These are phyloP conservation scores for Eilema depressum DNA, from an alignment of 2,888 invertebrate species.

Conservation along the genomic window DNA sequence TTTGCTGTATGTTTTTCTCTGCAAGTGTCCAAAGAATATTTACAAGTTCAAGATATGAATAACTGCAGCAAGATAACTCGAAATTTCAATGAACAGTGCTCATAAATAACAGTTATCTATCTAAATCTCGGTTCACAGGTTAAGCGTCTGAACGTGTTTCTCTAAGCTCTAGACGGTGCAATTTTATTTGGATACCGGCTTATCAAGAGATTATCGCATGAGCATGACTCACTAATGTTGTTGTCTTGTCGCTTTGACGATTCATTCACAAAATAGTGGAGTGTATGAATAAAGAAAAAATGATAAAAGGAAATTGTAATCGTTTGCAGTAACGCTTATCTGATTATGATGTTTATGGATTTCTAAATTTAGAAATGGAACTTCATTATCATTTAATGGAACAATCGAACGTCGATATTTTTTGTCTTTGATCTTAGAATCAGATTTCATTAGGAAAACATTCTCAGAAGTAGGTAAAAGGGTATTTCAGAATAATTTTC, in stretches of 20 bases:
- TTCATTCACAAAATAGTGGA: slow-evolving; percentile 42
- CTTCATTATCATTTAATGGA: background rate
- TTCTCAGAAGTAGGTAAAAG: too few species aligned
- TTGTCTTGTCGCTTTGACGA: slow-evolving; percentile 37
- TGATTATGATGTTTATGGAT: background rate
- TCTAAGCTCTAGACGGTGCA: slow-evolving; percentile 15
- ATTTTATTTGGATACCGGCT: slow-evolving; percentile 11
- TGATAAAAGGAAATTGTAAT: slow-evolving; percentile 4
- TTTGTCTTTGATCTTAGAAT: too few species aligned
- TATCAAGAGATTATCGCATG: slow-evolving; percentile 28
- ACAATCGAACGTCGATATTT: background rate
- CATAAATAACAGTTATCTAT: slow-evolving; percentile 20
- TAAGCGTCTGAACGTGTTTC: slow-evolving; percentile 22
- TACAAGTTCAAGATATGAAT: background rate
- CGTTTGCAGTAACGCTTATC: background rate
- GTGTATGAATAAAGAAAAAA: slow-evolving; percentile 8
- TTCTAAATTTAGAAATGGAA: background rate
- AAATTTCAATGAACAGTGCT: slow-evolving; percentile 15
- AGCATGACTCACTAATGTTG: slow-evolving; percentile 28
- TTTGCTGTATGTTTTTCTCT: background rate
- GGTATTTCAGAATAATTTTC: too few species aligned
- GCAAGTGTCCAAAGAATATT: background rate
- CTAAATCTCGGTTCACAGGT: slow-evolving; percentile 23
- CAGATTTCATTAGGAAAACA: too few species aligned
- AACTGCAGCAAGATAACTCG: background rate